Evolutionary conservation across 2,113 vertebrate genomes (phyloP), one percentile per base, ranked within the genome.

Genomic region (Lampris megalopsis): DNA sequence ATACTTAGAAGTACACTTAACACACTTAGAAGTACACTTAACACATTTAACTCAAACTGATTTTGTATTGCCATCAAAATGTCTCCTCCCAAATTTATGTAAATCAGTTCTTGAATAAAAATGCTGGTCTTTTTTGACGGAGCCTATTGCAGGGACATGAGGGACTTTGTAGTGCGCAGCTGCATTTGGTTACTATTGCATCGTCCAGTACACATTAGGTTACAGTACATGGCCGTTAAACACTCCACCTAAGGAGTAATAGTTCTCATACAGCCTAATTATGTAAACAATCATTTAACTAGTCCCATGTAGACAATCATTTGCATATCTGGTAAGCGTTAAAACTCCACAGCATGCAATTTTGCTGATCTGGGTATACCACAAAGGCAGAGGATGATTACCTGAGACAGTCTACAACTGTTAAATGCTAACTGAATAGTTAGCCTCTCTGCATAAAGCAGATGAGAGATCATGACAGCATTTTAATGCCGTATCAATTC

Each of bases 361-460:
- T 82, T 71, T 60, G 36, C 65, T 77, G 74, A 78, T 70, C 63
- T 53, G 75, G 40, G 66, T 74, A 82, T 57, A 68, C 81, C 54
- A 68, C 61, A 64, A 88, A 92, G 86, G 85, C 84, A 83, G 71
- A 85, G 80, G 73, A 87, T 53, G 71, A 84, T 83, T 79, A 89
- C 92, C 91, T 92, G 92, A 93, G 87, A 88, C 73, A 71, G 56
- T 58, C 54, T 65, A 83, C 48, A 78, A 89, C 83, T 82, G 76
- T 54, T 54, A 24, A 82, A 74, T 38, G 59, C 61, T 48, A 74
- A 76, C 63, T 59, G 63, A 76, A 54, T n/a, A 53, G 47, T 47
- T 70, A 65, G 76, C 45, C 48, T 66, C 63, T 56, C 42, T 54
- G 67, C 35, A 66, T 37, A 60, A 76, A 82, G 75, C 75, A 73